Conservation (phyloP, 2,797 vertebrate species). For the Coendou prehensilis region DNA sequence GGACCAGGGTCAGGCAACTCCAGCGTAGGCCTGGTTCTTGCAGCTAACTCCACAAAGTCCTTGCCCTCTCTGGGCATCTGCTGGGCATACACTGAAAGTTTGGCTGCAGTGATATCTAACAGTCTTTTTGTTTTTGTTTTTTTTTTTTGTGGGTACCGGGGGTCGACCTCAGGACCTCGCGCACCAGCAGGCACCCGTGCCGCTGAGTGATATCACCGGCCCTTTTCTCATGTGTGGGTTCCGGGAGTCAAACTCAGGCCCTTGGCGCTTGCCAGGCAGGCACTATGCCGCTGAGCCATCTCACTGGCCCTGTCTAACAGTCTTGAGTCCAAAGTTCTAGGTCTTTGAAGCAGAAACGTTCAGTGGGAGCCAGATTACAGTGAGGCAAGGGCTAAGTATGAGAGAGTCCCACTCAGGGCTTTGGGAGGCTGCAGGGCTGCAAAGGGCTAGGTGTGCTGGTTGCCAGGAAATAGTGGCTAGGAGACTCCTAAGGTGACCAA, state of each 20-base stretch:
- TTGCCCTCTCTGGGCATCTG: neutral
- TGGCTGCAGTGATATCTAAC: neutral
- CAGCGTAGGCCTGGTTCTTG: neutral
- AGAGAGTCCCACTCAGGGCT: neutral
- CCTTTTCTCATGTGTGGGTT: too few relatives aligned
- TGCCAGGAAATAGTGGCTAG: neutral
- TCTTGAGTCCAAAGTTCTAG: neutral
- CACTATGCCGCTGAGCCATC: too few relatives aligned
- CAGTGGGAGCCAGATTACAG: neutral
- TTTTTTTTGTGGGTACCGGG: too few relatives aligned
- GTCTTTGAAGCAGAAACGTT: neutral
- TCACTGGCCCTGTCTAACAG: too few relatives aligned
- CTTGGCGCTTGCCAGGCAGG: too few relatives aligned
- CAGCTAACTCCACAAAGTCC: neutral
- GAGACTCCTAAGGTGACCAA: neutral
- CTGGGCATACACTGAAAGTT: neutral
- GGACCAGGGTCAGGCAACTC: neutral
- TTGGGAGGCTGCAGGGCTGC: neutral
- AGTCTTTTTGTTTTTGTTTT: neutral
- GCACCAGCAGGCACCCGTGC: too few relatives aligned
- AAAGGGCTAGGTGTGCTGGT: neutral
- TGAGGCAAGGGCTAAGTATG: neutral
- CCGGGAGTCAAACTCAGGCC: too few relatives aligned
- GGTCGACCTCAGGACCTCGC: too few relatives aligned
- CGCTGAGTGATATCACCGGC: too few relatives aligned